Conservation (phyloP, 2,113 vertebrate species). For the Echinops telfairi region DNA sequence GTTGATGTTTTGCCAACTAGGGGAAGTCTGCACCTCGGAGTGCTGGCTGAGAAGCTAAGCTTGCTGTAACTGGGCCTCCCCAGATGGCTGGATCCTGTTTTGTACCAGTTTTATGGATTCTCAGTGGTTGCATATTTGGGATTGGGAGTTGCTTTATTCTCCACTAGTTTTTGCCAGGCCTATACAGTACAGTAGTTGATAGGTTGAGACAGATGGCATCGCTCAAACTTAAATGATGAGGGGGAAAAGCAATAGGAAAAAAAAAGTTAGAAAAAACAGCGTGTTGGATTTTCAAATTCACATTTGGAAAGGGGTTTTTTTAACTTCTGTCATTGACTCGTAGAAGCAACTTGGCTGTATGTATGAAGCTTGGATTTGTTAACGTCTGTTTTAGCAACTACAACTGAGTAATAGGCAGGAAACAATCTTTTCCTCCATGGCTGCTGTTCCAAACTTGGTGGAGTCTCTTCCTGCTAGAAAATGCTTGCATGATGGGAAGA, state of each 20-base stretch:
- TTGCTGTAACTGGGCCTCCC: slow-evolving; percentile 75
- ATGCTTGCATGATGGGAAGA: slow-evolving; percentile 70
- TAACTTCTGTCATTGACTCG: slow-evolving; percentile 83
- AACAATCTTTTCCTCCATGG: slow-evolving; percentile 88
- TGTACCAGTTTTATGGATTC: slow-evolving; percentile 78
- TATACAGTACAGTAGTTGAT: slow-evolving; percentile 79
- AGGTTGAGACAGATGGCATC: slow-evolving; percentile 77
- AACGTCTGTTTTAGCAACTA: slow-evolving; percentile 87
- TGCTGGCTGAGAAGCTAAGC: slow-evolving; percentile 69
- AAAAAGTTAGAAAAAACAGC: slow-evolving; percentile 23
- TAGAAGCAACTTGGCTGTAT: slow-evolving; percentile 86
- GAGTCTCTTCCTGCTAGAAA: slow-evolving; percentile 83
- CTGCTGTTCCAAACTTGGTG: slow-evolving; percentile 83
- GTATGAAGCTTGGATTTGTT: slow-evolving; percentile 85
- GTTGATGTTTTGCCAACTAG: slow-evolving; percentile 69
- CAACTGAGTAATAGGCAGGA: slow-evolving; percentile 88
- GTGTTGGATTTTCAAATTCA: slow-evolving; percentile 77
- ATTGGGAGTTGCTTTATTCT: slow-evolving; percentile 80
- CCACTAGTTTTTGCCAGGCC: slow-evolving; percentile 83
- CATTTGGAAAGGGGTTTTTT: slow-evolving; percentile 81
- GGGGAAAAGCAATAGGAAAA: slow-evolving; percentile 25
- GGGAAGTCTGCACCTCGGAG: slow-evolving; percentile 72
- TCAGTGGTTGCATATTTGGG: slow-evolving; percentile 70
- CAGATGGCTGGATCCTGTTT: slow-evolving; percentile 82
- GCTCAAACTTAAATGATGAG: slow-evolving; percentile 71